phyloP scores from a whole-genome alignment of 2,888 invertebrate genomes.

The Parascotia fuliginaria region DNA sequence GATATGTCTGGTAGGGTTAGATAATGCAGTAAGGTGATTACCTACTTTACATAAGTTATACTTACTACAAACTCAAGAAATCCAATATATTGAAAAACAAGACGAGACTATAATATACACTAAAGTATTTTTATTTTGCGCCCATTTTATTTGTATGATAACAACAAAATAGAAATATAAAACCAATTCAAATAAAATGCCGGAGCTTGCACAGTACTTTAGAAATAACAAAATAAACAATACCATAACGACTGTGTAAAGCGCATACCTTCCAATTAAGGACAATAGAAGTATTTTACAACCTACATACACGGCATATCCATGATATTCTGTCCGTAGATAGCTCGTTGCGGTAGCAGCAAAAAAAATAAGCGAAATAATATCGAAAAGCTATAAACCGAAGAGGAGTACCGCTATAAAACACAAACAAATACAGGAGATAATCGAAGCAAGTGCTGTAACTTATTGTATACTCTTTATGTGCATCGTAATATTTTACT shows the following conservation, averaged over 20 bases:
- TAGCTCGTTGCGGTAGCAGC: slow-evolving; percentile 56
- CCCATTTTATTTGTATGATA: too few relatives aligned
- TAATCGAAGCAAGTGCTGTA: slow-evolving; percentile 79
- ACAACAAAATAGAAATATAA: too few relatives aligned
- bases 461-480: slow-evolving; percentile 80
- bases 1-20: too few relatives aligned
- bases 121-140: too few relatives aligned
- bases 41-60: too few relatives aligned
- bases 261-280: slow-evolving; percentile 4
- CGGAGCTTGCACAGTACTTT: slow-evolving; percentile 10
- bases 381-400: slow-evolving; percentile 81
- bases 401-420: slow-evolving; percentile 76
- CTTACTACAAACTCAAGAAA: too few relatives aligned
- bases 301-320: slow-evolving; percentile 42
- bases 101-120: too few relatives aligned
- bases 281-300: slow-evolving; percentile 25
- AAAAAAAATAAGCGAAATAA: slow-evolving; percentile 81
- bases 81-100: too few relatives aligned
- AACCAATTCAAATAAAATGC: slow-evolving; percentile 15
- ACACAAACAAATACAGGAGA: slow-evolving; percentile 79
- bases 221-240: slow-evolving; percentile 8
- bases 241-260: slow-evolving; percentile 6
- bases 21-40: too few relatives aligned
- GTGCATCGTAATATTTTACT: slow-evolving; percentile 81
- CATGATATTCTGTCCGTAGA: slow-evolving; percentile 42